Evolutionary conservation across 2,113 vertebrate genomes (phyloP).

Genomic region (Pica pica): DNA sequence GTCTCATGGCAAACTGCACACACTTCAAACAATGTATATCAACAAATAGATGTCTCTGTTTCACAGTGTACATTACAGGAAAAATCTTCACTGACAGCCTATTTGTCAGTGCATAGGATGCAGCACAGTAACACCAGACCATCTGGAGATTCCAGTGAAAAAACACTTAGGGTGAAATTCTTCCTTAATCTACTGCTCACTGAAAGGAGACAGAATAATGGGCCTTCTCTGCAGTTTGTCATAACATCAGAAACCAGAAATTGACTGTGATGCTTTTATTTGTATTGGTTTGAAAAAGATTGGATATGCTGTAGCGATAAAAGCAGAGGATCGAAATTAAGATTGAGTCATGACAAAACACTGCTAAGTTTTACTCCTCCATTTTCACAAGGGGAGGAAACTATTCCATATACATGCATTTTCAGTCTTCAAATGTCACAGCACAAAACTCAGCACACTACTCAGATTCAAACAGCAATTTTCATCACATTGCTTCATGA

Average conservation of each 20-base stretch:
- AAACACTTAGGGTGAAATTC: slow-evolving; percentile 36
- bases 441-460: not conserved
- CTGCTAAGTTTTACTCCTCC: slow-evolving; percentile 32
- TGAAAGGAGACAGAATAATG: slow-evolving; percentile 25
- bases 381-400: not conserved
- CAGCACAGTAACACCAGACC: slow-evolving; percentile 40
- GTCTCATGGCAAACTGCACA: slow-evolving; percentile 28
- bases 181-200: slow-evolving; percentile 7
- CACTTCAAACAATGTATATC: slow-evolving; percentile 45
- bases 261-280: not conserved
- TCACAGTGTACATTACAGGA: slow-evolving; percentile 56
- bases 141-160: slow-evolving; percentile 45
- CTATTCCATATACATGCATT: not conserved
- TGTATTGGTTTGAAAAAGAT: not conserved
- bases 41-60: slow-evolving; percentile 46
- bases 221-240: not conserved
- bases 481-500: not conserved
- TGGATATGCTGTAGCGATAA: not conserved
- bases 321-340: slow-evolving; percentile 18
- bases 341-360: slow-evolving; percentile 49
- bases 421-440: slow-evolving; percentile 18
- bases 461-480: not conserved
- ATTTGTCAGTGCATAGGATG: slow-evolving; percentile 46
- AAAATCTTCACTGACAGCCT: slow-evolving; percentile 49
- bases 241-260: not conserved